Conservation (phyloP, 2,888 invertebrate species). For the Drepanosiphum platanoidis region DNA sequence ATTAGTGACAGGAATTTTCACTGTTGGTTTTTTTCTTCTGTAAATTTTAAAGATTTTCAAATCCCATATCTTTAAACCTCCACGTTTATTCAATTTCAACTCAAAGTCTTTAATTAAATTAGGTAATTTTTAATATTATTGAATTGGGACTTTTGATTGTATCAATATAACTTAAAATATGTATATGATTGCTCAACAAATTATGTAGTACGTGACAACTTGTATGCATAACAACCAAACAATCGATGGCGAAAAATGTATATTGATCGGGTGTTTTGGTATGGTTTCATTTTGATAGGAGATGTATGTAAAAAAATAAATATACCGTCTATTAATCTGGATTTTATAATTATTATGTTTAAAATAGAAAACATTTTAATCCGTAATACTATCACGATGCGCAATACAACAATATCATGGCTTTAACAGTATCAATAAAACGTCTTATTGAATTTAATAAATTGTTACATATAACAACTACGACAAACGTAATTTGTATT, state of each 20-base stretch:
- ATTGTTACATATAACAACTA: no score
- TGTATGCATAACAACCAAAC: neutral
- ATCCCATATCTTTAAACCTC: neutral
- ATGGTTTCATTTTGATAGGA: neutral
- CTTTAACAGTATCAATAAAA: no score
- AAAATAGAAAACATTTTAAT: no score
- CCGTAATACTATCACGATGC: no score
- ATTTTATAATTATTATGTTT: no score
- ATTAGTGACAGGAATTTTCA: no score
- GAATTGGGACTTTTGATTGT: neutral
- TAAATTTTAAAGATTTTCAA: neutral
- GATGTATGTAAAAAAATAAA: neutral
- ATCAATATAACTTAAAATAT: neutral
- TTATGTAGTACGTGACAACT: neutral
- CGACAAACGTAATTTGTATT: no score
- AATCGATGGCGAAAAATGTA: neutral
- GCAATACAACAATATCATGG: no score
- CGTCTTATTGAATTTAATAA: no score
- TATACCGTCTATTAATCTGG: no score
- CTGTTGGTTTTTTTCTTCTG: neutral
- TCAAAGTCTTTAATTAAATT: neutral
- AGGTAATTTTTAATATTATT: neutral
- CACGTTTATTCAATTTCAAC: neutral
- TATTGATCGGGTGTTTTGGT: neutral
- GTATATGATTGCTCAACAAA: neutral